Percentiles rank a stretch among this genome's conserved stretches.
These are phyloP conservation scores for Neolamprologus kungweensis DNA, from an alignment of 2,113 vertebrate species.

Conservation along the genomic window DNA sequence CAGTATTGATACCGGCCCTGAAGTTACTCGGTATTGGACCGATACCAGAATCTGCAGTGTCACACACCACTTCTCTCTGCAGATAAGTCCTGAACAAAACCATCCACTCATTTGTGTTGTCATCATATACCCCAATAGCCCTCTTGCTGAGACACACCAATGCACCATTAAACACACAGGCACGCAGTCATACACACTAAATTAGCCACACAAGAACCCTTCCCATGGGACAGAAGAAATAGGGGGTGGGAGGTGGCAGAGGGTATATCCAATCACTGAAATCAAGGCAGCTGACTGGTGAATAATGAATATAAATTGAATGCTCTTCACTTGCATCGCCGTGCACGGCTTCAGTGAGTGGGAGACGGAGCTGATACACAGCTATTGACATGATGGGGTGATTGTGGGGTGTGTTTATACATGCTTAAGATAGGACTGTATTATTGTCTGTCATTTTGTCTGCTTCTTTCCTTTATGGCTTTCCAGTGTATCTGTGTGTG, in stretches of 20 bases:
- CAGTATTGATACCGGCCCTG: not conserved
- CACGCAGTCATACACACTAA: not conserved
- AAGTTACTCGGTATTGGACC: not conserved
- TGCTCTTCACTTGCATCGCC: slow-evolving; percentile 50
- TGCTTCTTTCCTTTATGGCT: not conserved
- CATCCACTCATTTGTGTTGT: not conserved
- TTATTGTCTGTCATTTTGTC: slow-evolving; percentile 31
- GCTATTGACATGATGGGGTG: slow-evolving; percentile 38
- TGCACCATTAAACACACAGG: slow-evolving; percentile 39
- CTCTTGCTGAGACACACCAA: slow-evolving; percentile 18
- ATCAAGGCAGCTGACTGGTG: slow-evolving; percentile 76
- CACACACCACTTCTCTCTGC: not conserved
- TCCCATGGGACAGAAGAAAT: slow-evolving; percentile 14
- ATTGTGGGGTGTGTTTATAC: slow-evolving; percentile 36
- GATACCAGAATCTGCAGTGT: not conserved
- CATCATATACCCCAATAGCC: slow-evolving; percentile 11
- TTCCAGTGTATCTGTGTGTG: not conserved
- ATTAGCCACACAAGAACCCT: slow-evolving; percentile 18
- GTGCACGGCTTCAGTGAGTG: not conserved
- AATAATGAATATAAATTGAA: slow-evolving; percentile 80
- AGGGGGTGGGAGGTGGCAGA: slow-evolving; percentile 1
- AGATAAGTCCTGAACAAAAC: not conserved
- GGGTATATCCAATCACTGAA: slow-evolving; percentile 70
- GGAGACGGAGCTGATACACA: slow-evolving; percentile 34
- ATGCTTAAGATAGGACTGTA: slow-evolving; percentile 29